Evolutionary conservation across 2,888 invertebrate genomes (phyloP).

Genomic region (Blera fallax): DNA sequence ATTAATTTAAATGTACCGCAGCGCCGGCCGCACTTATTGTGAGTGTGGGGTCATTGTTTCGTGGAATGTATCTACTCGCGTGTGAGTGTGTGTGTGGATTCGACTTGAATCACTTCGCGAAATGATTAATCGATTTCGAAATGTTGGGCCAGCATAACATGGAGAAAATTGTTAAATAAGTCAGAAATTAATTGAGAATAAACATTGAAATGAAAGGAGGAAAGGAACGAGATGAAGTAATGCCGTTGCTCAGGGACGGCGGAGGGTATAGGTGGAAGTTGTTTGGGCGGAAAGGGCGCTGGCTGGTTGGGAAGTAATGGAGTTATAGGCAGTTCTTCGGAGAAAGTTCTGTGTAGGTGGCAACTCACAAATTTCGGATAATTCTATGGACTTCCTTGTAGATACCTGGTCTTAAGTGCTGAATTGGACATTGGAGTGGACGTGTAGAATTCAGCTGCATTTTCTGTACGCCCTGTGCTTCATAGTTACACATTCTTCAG

Average conservation of each 20-base stretch:
- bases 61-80: neutral
- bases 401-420: too few relatives aligned
- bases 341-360: too few relatives aligned
- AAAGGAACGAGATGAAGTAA: neutral
- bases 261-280: neutral
- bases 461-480: too few relatives aligned
- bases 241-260: neutral
- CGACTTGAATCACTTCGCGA: conserved; percentile 22
- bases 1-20: conserved; percentile 63
- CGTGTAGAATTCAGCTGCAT: too few relatives aligned
- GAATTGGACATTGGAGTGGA: too few relatives aligned
- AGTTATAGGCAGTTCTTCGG: too few relatives aligned
- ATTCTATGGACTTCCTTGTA: too few relatives aligned
- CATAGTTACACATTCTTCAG: too few relatives aligned
- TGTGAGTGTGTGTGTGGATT: neutral
- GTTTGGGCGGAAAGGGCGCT: neutral
- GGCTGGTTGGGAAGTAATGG: neutral
- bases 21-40: neutral
- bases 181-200: conserved; percentile 43
- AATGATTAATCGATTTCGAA: conserved; percentile 62
- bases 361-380: too few relatives aligned
- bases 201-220: conserved; percentile 2
- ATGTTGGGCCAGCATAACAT: conserved; percentile 34
- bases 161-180: conserved; percentile 14
- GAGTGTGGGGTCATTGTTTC: neutral